phyloP scores from a whole-genome alignment of 1,140 invertebrate genomes.

The Platorchestia sp. region DNA sequence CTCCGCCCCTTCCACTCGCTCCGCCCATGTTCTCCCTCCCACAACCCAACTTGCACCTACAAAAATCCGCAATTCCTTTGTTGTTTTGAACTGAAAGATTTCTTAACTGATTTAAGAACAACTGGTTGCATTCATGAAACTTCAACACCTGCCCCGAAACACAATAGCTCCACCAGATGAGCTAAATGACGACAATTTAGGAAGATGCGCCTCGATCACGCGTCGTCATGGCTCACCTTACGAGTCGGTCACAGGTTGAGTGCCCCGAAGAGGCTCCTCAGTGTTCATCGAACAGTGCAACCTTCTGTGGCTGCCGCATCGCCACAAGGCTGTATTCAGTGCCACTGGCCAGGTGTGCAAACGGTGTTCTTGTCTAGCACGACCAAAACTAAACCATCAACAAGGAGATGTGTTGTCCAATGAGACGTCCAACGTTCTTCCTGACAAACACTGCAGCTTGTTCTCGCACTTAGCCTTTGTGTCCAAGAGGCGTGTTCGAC shows the following conservation, averaged over 20 bases:
- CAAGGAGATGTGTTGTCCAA: conserved; percentile 25
- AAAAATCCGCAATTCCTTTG: conserved; percentile 1
- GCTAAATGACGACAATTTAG: neutral
- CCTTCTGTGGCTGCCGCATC: neutral
- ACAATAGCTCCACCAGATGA: neutral
- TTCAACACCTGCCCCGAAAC: neutral
- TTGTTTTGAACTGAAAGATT: neutral
- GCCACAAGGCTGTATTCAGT: conserved; percentile 46
- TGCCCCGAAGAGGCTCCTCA: conserved; percentile 30
- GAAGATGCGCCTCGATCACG: neutral
- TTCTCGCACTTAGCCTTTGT: neutral
- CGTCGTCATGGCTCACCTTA: conserved; percentile 25
- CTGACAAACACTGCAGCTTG: conserved; percentile 38
- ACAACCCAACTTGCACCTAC: neutral
- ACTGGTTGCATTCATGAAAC: neutral
- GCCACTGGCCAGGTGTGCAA: conserved; percentile 45
- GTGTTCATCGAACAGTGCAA: conserved; percentile 47
- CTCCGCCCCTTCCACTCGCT: neutral
- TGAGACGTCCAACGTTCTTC: conserved; percentile 8
- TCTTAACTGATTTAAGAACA: conserved; percentile 1
- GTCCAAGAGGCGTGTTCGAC: neutral
- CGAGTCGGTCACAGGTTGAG: conserved; percentile 46
- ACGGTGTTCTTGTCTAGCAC: neutral
- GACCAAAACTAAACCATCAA: conserved; percentile 32
- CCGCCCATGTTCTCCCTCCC: neutral